Conservation (phyloP, 2,888 invertebrate genomes). For the Nesidiocoris tenuis region DNA sequence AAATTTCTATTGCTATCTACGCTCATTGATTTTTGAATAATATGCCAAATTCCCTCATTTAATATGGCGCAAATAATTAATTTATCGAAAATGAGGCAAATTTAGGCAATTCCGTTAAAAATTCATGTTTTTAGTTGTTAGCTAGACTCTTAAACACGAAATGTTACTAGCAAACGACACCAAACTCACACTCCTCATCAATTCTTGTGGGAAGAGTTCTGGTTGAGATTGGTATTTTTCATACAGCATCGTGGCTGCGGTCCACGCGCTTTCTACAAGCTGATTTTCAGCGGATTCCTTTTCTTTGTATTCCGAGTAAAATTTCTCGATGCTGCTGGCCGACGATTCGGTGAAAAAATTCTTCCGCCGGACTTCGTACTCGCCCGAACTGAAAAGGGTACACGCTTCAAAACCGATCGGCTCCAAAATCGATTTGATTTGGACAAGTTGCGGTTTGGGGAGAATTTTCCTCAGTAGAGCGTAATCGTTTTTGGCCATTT, state of each 20-base stretch:
- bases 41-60: too few species aligned
- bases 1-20: too few species aligned
- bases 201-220: neutral
- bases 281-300: conserved; percentile 3
- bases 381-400: conserved; percentile 24
- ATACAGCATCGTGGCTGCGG: conserved; percentile 12
- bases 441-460: neutral
- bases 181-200: conserved; percentile 3
- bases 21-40: too few species aligned
- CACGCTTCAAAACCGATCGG: conserved; percentile 35
- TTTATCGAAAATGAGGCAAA: too few species aligned
- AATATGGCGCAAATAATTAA: too few species aligned
- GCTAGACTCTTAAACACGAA: too few species aligned
- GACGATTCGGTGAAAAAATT: conserved; percentile 38
- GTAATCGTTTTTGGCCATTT: conserved; percentile 21
- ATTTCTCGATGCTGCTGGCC: conserved; percentile 32
- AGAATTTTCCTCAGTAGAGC: neutral
- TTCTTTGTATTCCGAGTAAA: conserved; percentile 31
- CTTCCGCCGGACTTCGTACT: conserved; percentile 20
- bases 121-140: too few species aligned
- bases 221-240: conserved; percentile 11
- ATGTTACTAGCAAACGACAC: too few species aligned
- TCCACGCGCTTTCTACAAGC: conserved; percentile 27
- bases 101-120: too few species aligned
- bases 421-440: conserved; percentile 8